phyloP scores from a whole-genome alignment of 1,140 invertebrate species.

The Scylla paramamosain region DNA sequence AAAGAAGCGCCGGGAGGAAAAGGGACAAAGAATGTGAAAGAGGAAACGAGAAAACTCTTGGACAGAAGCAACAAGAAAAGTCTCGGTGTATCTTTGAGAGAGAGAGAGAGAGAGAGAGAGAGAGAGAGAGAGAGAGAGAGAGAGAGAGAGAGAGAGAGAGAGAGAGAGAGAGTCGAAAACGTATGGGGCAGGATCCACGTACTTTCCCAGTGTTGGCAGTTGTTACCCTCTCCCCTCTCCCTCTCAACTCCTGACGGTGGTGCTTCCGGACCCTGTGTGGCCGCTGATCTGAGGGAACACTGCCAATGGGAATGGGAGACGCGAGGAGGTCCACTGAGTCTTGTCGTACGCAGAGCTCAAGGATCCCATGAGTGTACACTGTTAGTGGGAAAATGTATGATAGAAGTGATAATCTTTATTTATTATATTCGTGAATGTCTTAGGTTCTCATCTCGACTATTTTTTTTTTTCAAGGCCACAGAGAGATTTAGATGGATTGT shows the following conservation, averaged over 20 bases:
- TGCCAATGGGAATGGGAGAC: neutral
- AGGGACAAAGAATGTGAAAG: neutral
- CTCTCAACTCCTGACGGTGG: no score
- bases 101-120: no score
- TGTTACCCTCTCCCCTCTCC: neutral
- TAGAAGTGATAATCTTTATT: no score
- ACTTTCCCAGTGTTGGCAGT: neutral
- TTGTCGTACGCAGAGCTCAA: neutral
- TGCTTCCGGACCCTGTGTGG: neutral
- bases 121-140: neutral
- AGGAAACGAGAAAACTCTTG: neutral
- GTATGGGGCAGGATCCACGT: no score
- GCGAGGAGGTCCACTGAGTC: neutral
- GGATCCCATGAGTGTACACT: neutral
- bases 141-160: neutral
- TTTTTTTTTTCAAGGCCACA: no score
- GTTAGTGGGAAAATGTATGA: no score
- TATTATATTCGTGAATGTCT: no score
- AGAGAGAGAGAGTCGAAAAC: no score
- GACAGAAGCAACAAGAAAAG: neutral
- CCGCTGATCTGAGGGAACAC: neutral
- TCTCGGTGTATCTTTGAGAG: no score
- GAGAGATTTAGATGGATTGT: no score
- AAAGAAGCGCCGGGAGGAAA: neutral
- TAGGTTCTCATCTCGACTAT: no score